These are phyloP conservation scores for Simalia tracyae DNA, from an alignment of 2,797 vertebrate genomes.

Conservation along the genomic window DNA sequence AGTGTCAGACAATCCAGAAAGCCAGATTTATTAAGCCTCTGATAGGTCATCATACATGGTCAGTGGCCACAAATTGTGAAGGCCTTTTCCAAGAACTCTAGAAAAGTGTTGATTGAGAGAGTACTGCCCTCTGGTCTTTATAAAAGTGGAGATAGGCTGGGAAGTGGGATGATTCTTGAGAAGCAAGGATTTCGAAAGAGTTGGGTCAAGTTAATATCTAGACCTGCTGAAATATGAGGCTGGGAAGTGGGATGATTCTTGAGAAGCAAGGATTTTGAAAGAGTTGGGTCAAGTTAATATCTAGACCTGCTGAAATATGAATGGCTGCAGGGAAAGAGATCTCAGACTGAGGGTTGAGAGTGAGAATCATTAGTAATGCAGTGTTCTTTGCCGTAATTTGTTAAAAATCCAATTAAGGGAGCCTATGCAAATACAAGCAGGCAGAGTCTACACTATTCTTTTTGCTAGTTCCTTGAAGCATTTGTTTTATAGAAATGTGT, in stretches of 20 bases:
- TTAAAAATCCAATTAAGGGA: background rate
- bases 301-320: background rate
- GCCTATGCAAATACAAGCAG: background rate
- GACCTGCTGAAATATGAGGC: background rate
- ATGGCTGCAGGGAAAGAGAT: background rate
- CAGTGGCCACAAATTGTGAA: background rate
- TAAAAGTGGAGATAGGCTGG: background rate
- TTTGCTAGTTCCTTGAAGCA: background rate
- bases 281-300: background rate
- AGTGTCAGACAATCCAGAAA: background rate
- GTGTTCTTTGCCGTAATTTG: background rate
- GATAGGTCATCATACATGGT: background rate
- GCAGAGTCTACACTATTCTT: background rate
- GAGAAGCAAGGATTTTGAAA: background rate
- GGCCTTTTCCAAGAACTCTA: background rate
- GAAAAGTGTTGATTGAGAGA: background rate
- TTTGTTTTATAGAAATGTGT: background rate
- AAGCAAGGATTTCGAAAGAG: background rate
- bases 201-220: too few species aligned
- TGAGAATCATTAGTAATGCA: background rate
- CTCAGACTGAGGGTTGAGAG: background rate
- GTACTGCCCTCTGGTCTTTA: too few species aligned
- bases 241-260: background rate
- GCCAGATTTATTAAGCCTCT: background rate
- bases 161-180: background rate